Conservation (phyloP, 1,140 invertebrate genomes). For the Drosophila equinoxialis region DNA sequence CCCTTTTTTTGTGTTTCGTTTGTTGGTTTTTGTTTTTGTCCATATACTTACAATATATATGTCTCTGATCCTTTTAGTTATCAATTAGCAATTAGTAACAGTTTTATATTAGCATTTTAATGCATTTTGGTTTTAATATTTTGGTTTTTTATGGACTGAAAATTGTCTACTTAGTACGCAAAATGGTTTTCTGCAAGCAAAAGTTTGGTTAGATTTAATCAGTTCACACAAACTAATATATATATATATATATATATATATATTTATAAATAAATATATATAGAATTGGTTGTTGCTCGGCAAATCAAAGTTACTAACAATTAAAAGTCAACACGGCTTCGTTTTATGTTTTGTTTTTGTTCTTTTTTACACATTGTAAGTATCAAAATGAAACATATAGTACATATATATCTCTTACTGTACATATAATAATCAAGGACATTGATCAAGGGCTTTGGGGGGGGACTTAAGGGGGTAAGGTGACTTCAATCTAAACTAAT, state of each 20-base stretch:
- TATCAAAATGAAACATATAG: conserved; percentile 13
- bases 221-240: conserved; percentile 14
- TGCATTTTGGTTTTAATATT: conserved; percentile 26
- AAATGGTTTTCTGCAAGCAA: conserved; percentile 12
- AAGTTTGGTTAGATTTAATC: conserved; percentile 16
- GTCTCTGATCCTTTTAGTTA: conserved; percentile 44
- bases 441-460: neutral
- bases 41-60: conserved; percentile 19
- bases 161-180: conserved; percentile 22
- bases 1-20: neutral
- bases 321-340: neutral
- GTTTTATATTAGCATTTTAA: conserved; percentile 62
- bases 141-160: conserved; percentile 43
- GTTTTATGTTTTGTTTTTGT: conserved; percentile 4
- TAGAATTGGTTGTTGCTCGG: conserved; percentile 5
- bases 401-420: conserved; percentile 13
- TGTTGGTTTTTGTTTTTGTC: neutral
- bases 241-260: conserved; percentile 9
- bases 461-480: neutral
- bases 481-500: conserved; percentile 10
- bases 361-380: conserved; percentile 22
- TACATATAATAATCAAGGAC: conserved; percentile 1
- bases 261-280: conserved; percentile 3
- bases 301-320: conserved; percentile 9
- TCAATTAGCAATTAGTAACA: conserved; percentile 74